Percentiles rank a stretch among this genome's conserved stretches.
phyloP scores from a whole-genome alignment of 1,140 invertebrate species.

The Hycleus phaleratus region DNA sequence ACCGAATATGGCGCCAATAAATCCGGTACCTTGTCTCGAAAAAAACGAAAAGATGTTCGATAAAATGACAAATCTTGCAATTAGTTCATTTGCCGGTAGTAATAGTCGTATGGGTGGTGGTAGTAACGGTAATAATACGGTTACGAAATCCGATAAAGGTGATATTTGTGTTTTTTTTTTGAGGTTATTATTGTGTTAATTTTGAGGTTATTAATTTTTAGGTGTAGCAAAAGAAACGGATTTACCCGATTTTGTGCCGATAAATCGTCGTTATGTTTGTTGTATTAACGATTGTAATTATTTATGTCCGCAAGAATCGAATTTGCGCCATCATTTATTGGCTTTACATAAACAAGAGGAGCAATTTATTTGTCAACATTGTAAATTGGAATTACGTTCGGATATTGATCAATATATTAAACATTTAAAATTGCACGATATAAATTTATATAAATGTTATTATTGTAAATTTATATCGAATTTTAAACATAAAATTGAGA shows the following conservation, averaged over 20 bases:
- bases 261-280: conserved; percentile 60
- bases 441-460: conserved; percentile 60
- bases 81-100: conserved; percentile 48
- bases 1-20: conserved; percentile 57
- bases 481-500: conserved; percentile 54
- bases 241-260: conserved; percentile 56
- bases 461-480: conserved; percentile 58
- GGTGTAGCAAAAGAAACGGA: conserved; percentile 4
- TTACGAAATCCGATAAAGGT: conserved; percentile 28
- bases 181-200: conserved; percentile 6
- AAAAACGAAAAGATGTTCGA: conserved; percentile 74
- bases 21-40: conserved; percentile 71
- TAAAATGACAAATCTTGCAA: conserved; percentile 74
- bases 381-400: conserved; percentile 40
- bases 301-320: conserved; percentile 61
- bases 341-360: conserved; percentile 56
- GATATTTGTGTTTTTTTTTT: conserved; percentile 11
- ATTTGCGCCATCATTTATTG: conserved; percentile 63
- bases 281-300: conserved; percentile 62
- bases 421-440: conserved; percentile 69
- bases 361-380: conserved; percentile 63
- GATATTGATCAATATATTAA: conserved; percentile 46
- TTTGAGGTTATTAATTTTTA: no score
- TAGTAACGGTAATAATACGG: not conserved
- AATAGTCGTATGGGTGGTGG: conserved; percentile 37